phyloP scores from a whole-genome alignment of 1,140 invertebrate genomes.

The Ostrea denselamellosa region DNA sequence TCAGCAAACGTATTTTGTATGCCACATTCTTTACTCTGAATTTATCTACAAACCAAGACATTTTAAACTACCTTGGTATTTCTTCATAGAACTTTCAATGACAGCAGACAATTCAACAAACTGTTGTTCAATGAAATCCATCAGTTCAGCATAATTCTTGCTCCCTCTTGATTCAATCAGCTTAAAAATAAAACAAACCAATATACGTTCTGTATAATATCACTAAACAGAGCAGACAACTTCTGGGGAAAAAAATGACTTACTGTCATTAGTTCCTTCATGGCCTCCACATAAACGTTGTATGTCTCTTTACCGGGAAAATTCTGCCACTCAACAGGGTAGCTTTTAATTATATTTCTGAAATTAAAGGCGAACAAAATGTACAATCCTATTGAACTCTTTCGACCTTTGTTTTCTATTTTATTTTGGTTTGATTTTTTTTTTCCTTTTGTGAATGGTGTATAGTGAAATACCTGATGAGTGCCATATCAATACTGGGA shows the following conservation, averaged over 20 bases:
- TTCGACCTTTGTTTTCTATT: too few relatives aligned
- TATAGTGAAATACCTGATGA: too few relatives aligned
- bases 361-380: neutral
- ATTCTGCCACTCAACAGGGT: neutral
- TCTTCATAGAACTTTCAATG: neutral
- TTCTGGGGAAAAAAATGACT: neutral
- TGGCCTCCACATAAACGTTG: slow-evolving; percentile 13
- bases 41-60: too few relatives aligned
- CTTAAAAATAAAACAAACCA: slow-evolving; percentile 27
- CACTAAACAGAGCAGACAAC: neutral
- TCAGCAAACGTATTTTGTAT: too few relatives aligned
- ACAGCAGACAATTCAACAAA: slow-evolving; percentile 37
- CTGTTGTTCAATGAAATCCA: slow-evolving; percentile 43
- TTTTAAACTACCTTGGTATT: slow-evolving; percentile 28
- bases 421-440: too few relatives aligned
- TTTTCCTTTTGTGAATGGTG: too few relatives aligned
- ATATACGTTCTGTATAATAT: too few relatives aligned
- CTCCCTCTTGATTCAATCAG: slow-evolving; percentile 9
- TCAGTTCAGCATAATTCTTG: slow-evolving; percentile 28
- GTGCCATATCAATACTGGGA: neutral
- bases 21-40: too few relatives aligned
- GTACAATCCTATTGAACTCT: too few relatives aligned
- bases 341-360: neutral
- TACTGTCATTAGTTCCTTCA: slow-evolving; percentile 12
- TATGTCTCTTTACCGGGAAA: slow-evolving; percentile 25